Evolutionary conservation across 2,797 vertebrate genomes (phyloP).

Genomic region (Urophycis tenuis): DNA sequence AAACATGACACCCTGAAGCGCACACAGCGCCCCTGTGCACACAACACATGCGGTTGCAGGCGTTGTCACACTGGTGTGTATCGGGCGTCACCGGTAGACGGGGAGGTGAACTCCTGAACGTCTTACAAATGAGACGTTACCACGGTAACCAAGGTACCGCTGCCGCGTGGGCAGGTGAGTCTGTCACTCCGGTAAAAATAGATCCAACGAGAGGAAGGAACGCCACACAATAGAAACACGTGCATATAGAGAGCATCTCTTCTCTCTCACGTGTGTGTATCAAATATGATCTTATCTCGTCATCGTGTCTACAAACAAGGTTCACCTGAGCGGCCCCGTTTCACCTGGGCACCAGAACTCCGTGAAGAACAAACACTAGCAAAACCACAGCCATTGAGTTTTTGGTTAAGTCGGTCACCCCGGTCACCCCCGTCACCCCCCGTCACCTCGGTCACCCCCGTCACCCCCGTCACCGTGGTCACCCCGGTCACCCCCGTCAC

Average conservation of each 20-base stretch:
- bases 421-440: neutral
- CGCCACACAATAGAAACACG: constrained; percentile 3
- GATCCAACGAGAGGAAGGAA: constrained; percentile 30
- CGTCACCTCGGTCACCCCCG: neutral
- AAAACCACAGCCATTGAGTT: neutral
- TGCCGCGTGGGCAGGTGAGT: constrained; percentile 44
- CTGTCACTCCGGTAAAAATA: constrained; percentile 56
- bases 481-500: neutral
- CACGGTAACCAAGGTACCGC: constrained; percentile 66
- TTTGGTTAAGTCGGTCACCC: neutral
- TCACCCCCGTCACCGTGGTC: neutral
- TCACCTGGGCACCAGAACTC: neutral
- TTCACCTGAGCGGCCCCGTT: neutral
- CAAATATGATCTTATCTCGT: neutral
- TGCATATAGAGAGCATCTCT: neutral
- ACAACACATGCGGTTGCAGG: neutral
- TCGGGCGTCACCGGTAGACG: neutral
- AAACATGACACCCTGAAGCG: too few relatives aligned
- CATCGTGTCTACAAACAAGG: too few relatives aligned
- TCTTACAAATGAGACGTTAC: constrained; percentile 26
- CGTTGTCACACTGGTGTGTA: neutral
- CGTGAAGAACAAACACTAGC: neutral
- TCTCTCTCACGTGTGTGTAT: neutral
- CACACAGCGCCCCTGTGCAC: neutral
- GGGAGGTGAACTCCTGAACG: neutral